Evolutionary conservation across 1,140 invertebrate species (phyloP).

Genomic region (Drosophila azteca): DNA sequence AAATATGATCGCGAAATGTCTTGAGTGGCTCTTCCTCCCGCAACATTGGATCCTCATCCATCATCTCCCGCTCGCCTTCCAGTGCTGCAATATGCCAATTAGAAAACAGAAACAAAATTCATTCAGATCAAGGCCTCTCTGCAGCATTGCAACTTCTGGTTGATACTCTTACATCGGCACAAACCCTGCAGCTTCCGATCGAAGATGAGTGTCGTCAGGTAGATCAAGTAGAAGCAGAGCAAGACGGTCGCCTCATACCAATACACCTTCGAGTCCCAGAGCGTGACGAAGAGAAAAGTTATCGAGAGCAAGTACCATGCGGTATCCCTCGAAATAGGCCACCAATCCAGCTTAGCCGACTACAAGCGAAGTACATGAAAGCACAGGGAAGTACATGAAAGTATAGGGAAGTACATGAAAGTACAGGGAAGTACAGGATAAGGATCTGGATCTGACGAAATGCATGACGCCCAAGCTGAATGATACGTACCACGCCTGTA

Average conservation of each 20-base stretch:
- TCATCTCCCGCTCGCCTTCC: neutral
- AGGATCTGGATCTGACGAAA: no score
- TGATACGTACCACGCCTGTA: conserved; percentile 14
- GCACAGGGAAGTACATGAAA: no score
- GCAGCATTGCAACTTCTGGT: neutral
- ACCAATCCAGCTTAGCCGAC: conserved; percentile 86
- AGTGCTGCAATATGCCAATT: neutral
- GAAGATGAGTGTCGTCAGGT: conserved; percentile 12
- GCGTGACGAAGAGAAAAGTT: no score
- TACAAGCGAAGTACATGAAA: neutral
- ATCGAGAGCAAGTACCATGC: conserved; percentile 87
- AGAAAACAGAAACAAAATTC: neutral
- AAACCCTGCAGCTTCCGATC: conserved; percentile 24
- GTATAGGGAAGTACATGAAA: neutral
- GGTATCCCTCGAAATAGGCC: conserved; percentile 94
- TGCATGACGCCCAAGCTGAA: no score
- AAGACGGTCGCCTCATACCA: conserved; percentile 13
- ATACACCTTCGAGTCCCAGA: neutral
- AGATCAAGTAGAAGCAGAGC: conserved; percentile 6
- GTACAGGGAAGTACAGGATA: no score
- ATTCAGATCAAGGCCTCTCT: no score
- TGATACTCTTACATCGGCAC: conserved; percentile 12
- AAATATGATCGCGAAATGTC: conserved; percentile 33
- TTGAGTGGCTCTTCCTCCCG: conserved; percentile 18
- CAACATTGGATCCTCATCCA: conserved; percentile 47